phyloP scores from a whole-genome alignment of 2,797 vertebrate species.

The Smutsia temminckii region DNA sequence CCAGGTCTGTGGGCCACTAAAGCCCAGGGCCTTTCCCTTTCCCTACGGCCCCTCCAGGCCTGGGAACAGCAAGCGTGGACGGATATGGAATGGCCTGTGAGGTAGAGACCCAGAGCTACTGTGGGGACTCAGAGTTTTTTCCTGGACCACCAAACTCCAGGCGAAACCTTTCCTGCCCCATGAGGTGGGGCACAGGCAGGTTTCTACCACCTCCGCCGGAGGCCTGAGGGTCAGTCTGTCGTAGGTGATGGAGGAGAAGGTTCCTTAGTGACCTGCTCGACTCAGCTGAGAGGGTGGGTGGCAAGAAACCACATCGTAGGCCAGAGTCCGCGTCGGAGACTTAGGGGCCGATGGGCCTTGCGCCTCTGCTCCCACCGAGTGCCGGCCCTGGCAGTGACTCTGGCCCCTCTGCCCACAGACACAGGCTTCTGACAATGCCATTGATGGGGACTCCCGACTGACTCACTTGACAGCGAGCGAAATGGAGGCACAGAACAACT shows the following conservation, averaged over 20 bases:
- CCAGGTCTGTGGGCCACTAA: neutral
- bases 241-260: rapidly evolving
- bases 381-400: rapidly evolving
- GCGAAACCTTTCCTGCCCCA: neutral
- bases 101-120: neutral
- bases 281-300: neutral
- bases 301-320: rapidly evolving
- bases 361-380: neutral
- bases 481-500: neutral
- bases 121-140: neutral
- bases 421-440: neutral
- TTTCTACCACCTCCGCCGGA: rapidly evolving
- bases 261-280: rapidly evolving
- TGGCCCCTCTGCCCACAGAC: neutral
- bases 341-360: rapidly evolving
- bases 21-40: neutral
- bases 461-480: neutral
- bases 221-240: neutral
- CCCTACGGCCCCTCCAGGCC: neutral
- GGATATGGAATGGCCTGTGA: neutral
- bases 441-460: rapidly evolving
- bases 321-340: no score
- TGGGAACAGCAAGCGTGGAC: neutral
- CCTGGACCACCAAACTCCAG: neutral
- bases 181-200: neutral